Evolutionary conservation across 2,888 invertebrate genomes (phyloP), one percentile per base, ranked within the genome.

Genomic region (Galerucella pusilla): DNA sequence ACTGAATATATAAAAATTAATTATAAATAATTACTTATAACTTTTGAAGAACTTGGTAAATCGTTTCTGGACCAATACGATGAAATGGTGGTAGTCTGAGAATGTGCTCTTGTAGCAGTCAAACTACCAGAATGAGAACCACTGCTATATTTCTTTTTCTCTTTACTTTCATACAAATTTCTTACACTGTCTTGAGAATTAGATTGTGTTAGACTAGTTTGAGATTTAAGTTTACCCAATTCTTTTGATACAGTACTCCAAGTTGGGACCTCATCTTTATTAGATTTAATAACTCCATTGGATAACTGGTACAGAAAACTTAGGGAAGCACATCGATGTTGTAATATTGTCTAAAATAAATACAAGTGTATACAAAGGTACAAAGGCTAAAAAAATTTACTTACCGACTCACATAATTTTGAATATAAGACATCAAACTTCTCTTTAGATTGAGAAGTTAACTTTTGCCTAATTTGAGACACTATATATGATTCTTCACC

Each of bases 341-440:
- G 81, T 20, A 87, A 81, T 57, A 85, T 83, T 61, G 80, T 82
- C 86, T 86, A 78, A 76, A 83, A 81, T 70, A 45, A 12, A 25
- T 59, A n/a, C 10, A 25, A 11, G 54, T 52, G 49, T 45, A 52
- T 45, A 52, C 5, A 52, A 52, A 14, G 14, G 9, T 54, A 1
- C n/a, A 16, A 57, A 54, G 14, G 16, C 35, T 20, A 16, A 35
- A 20, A 60, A n/a, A 49, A 45, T 16, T 0, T 57, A 78, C 80
- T 80, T 83, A 87, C 86, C 54, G 84, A 84, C 80, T 86, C 86
- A 68, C 85, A 84, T 52, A 87, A 77, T 76, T 81, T 85, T 9
- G 84, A 80, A 75, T 86, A 86, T 6, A 87, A 76, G 45, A 86
- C 74, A 75, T 87, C 86, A 78, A 87, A 87, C 68, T 84, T 82